These are phyloP conservation scores for Drosophila diplacantha DNA, from an alignment of 2,888 invertebrate species.

Conservation along the genomic window DNA sequence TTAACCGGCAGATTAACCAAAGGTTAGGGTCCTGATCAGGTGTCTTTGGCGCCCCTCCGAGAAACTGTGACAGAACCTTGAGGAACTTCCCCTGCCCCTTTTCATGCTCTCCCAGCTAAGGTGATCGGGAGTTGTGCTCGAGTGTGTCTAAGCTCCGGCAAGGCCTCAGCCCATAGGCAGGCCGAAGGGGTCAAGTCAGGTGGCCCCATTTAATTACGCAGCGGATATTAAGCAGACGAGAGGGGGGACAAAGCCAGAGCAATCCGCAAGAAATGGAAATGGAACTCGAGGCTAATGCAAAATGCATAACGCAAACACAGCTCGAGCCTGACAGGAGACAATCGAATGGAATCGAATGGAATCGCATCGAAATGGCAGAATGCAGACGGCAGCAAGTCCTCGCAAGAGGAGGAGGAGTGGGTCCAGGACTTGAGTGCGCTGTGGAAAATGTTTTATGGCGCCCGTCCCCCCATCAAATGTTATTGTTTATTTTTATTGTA, in stretches of 20 bases:
- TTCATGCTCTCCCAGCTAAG: neutral
- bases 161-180: neutral
- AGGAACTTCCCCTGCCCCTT: neutral
- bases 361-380: neutral
- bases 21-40: neutral
- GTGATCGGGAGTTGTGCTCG: neutral
- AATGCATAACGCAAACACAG: slow-evolving; percentile 35
- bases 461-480: slow-evolving; percentile 38
- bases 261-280: slow-evolving; percentile 13
- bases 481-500: slow-evolving; percentile 52
- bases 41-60: neutral
- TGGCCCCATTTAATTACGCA: slow-evolving; percentile 34
- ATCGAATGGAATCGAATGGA: slow-evolving; percentile 9
- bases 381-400: slow-evolving; percentile 6
- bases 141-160: neutral
- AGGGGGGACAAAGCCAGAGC: neutral
- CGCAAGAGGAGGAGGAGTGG: neutral
- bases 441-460: slow-evolving; percentile 36
- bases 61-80: neutral
- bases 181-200: neutral
- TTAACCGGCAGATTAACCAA: neutral
- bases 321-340: slow-evolving; percentile 10
- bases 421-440: slow-evolving; percentile 28
- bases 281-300: slow-evolving; percentile 39
- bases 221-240: slow-evolving; percentile 31